Percentiles rank a stretch among this genome's conserved stretches.
Conservation (phyloP, 1,140 invertebrate genomes). For the Mactra quadrangularis region DNA sequence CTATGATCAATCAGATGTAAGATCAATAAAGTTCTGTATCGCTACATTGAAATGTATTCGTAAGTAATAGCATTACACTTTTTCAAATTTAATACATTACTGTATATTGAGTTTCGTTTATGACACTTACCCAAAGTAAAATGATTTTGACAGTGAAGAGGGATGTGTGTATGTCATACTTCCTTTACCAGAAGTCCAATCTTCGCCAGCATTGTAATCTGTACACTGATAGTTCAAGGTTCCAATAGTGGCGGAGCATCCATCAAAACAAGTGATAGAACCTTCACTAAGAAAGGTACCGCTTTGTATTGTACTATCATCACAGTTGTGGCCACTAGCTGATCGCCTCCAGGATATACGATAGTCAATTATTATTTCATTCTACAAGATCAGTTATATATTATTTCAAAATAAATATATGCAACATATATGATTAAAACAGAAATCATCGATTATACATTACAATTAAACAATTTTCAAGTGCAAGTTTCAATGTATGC, state of each 20-base stretch:
- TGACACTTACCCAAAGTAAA: slow-evolving; percentile 5
- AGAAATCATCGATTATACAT: too few species aligned
- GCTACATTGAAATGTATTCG: too few species aligned
- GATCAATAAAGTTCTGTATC: too few species aligned
- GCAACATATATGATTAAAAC: too few species aligned
- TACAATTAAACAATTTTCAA: too few species aligned
- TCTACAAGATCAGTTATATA: too few species aligned
- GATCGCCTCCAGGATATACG: slow-evolving; percentile 19
- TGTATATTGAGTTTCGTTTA: too few species aligned
- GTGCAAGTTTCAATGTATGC: too few species aligned
- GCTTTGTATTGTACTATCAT: neutral
- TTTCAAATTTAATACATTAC: too few species aligned
- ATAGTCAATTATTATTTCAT: slow-evolving; percentile 15
- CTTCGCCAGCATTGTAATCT: slow-evolving; percentile 8
- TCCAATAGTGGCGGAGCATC: neutral
- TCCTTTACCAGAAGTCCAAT: slow-evolving; percentile 19
- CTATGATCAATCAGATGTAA: too few species aligned
- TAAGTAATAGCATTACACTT: too few species aligned
- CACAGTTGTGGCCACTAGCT: neutral
- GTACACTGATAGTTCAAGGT: neutral
- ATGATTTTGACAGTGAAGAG: neutral
- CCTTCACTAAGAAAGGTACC: neutral
- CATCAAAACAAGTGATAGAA: neutral
- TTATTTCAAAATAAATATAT: too few species aligned
- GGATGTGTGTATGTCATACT: neutral